Evolutionary conservation across 2,113 vertebrate species (phyloP), one percentile per base, ranked within the genome.

Genomic region (Cichladusa arquata): DNA sequence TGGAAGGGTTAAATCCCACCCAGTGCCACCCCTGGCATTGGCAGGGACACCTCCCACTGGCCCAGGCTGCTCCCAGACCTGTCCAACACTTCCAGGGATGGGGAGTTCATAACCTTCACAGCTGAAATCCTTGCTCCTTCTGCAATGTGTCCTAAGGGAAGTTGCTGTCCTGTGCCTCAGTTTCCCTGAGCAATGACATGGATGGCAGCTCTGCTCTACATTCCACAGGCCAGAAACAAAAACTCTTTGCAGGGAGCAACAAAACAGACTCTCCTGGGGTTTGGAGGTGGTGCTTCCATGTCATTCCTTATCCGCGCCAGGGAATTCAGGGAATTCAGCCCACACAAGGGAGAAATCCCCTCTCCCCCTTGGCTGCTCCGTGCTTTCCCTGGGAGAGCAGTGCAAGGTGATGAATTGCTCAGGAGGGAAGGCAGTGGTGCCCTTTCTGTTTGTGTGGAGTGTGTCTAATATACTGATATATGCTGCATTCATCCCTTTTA

Each of bases 401-500:
- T 53, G 73, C 3, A 2, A 24, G 65, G 73, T 95, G 96, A 95
- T 89, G 81, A 15, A 96, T 92, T 53, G 84, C 93, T 57, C 70
- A 19, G 88, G 91, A 51, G 86, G 89, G 86, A 54, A 72, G 78
- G 89, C 94, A 69, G 65, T 7, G 53, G n/a, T 95, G 95, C 94
- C 95, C 91, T 94, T 91, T 92, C 73, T 93, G 94, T 92, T 87
- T 93, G 93, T 89, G 95, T 61, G 83, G 51, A 91, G 94, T 72
- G 89, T 97, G 91, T 97, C 95, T 94, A 89, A 97, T 97, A 91
- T 29, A 91, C 95, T 97, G 96, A 96, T 95, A 87, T 92, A 96
- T 91, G 95, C 94, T 72, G 89, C 95, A 80, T 95, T 91, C 95
- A 95, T 89, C 91, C 94, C 89, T 89, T 87, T 89, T 93, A 95